These are phyloP conservation scores for Vireo altiloquus DNA, from an alignment of 2,113 vertebrate genomes.

Conservation along the genomic window DNA sequence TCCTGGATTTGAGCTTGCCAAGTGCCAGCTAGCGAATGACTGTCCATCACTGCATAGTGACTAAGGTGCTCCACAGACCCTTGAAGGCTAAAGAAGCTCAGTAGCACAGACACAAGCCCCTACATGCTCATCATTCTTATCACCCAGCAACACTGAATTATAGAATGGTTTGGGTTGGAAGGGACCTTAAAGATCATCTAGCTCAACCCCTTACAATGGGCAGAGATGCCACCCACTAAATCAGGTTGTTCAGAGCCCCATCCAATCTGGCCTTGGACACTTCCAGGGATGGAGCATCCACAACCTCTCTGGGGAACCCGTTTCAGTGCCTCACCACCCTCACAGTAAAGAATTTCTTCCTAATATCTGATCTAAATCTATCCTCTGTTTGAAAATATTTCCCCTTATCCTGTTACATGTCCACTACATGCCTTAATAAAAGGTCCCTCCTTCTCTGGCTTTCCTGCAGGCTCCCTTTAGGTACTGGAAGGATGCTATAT, in stretches of 20 bases:
- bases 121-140: neutral
- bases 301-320: neutral
- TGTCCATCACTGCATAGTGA: neutral
- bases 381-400: neutral
- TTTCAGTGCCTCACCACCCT: neutral
- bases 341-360: neutral
- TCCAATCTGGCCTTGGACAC: neutral
- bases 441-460: neutral
- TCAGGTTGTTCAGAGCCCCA: neutral
- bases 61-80: neutral
- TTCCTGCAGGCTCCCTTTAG: neutral
- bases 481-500: fast-evolving
- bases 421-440: neutral
- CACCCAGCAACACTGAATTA: neutral
- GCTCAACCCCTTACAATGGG: neutral
- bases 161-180: neutral
- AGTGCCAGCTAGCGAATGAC: neutral
- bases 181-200: neutral
- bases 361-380: neutral
- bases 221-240: neutral
- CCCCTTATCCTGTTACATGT: neutral
- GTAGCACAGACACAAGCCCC: neutral
- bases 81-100: neutral
- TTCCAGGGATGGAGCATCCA: neutral
- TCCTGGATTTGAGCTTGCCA: neutral